Evolutionary conservation across 1,140 invertebrate genomes (phyloP).

Genomic region (Megalonaias nervosa): DNA sequence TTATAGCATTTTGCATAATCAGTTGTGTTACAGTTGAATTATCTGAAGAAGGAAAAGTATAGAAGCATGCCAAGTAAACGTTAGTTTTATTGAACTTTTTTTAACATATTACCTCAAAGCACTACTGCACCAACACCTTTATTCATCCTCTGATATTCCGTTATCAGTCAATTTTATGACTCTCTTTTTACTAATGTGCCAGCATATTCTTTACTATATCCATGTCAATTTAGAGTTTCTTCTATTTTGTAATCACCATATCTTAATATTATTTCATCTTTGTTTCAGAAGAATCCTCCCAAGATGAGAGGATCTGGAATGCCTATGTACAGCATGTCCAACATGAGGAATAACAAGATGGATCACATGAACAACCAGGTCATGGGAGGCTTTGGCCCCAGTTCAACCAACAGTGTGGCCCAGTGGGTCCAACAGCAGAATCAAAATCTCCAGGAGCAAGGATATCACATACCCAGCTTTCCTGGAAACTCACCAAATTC

Average conservation of each 20-base stretch:
- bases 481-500: slow-evolving; percentile 26
- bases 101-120: no score
- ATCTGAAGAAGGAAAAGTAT: no score
- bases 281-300: slow-evolving; percentile 49
- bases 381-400: slow-evolving; percentile 30
- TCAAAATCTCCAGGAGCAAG: slow-evolving; percentile 61
- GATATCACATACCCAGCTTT: slow-evolving; percentile 33
- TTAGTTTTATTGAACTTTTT: no score
- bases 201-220: no score
- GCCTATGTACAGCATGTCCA: slow-evolving; percentile 38
- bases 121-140: no score
- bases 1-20: no score
- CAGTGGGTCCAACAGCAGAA: slow-evolving; percentile 70
- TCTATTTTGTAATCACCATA: background rate
- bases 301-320: slow-evolving; percentile 30
- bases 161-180: no score
- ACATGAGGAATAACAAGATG: slow-evolving; percentile 27
- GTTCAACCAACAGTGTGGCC: slow-evolving; percentile 50
- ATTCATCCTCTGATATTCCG: no score
- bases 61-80: no score
- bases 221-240: no score
- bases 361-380: slow-evolving; percentile 23
- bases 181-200: no score
- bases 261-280: slow-evolving; percentile 16
- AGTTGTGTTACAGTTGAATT: no score